These are phyloP conservation scores for Mesorhabditis sp. DNA, from an alignment of 2,888 invertebrate species.

Conservation along the genomic window DNA sequence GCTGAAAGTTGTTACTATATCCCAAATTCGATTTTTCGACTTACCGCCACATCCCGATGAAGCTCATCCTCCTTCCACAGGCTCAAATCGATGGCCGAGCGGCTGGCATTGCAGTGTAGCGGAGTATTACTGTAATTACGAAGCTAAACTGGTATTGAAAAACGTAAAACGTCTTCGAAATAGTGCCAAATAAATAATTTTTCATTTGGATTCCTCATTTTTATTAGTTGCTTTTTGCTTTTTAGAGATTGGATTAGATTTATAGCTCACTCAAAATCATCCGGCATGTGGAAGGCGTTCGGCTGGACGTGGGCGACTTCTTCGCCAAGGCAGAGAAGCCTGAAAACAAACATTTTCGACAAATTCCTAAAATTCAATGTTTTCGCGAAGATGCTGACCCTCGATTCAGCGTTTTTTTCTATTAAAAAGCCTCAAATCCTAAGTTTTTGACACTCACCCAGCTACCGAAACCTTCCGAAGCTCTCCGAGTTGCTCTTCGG, in stretches of 20 bases:
- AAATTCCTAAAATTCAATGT: too few species aligned
- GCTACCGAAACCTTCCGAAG: background rate
- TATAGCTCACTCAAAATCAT: background rate
- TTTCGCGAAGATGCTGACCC: too few species aligned
- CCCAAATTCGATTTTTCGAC: background rate
- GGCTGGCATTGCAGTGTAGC: background rate
- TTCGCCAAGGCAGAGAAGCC: background rate
- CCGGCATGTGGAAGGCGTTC: background rate
- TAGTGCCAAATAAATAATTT: too few species aligned
- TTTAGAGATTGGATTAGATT: too few species aligned
- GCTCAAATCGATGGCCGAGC: constrained; percentile 4
- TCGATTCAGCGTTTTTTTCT: too few species aligned
- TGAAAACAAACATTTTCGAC: background rate
- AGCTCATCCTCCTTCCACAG: background rate
- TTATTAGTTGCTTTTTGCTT: too few species aligned
- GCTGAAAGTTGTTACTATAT: background rate
- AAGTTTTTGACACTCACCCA: background rate
- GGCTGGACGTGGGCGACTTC: background rate
- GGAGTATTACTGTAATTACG: background rate
- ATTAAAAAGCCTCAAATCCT: background rate
- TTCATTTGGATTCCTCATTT: too few species aligned
- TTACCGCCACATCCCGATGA: background rate
- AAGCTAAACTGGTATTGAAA: too few species aligned
- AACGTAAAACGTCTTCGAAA: too few species aligned
- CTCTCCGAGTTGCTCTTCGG: background rate